These are phyloP conservation scores for Zaprionus ornatus DNA, from an alignment of 1,140 invertebrate genomes.

Conservation along the genomic window DNA sequence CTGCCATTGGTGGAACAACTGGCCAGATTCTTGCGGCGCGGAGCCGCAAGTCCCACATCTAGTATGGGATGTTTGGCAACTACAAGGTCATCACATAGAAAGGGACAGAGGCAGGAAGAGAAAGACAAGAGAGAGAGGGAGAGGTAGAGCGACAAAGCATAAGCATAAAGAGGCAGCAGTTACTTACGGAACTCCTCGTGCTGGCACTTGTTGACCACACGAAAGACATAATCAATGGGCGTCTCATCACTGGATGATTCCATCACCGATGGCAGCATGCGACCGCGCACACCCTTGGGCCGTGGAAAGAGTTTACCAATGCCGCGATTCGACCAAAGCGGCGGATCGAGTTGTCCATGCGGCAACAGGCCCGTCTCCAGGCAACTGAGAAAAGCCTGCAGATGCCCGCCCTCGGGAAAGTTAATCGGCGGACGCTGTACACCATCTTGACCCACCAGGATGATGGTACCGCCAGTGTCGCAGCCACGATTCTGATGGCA, in stretches of 20 bases:
- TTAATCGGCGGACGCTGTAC: slow-evolving; percentile 96
- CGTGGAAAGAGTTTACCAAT: slow-evolving; percentile 92
- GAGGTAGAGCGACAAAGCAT: neutral
- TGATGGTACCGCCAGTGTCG: slow-evolving; percentile 92
- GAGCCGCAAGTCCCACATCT: slow-evolving; percentile 76
- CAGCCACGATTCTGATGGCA: slow-evolving; percentile 93
- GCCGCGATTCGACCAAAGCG: slow-evolving; percentile 94
- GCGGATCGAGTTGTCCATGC: slow-evolving; percentile 95
- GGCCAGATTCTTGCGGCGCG: slow-evolving; percentile 74
- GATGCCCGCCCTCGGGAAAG: slow-evolving; percentile 95
- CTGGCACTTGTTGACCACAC: slow-evolving; percentile 91
- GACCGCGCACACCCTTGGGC: slow-evolving; percentile 87
- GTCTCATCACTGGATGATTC: slow-evolving; percentile 87
- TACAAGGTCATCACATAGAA: neutral
- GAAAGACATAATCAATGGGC: slow-evolving; percentile 94
- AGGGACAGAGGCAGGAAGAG: neutral
- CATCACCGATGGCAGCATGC: slow-evolving; percentile 85
- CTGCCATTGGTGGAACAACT: slow-evolving; percentile 83
- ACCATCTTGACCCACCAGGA: slow-evolving; percentile 97
- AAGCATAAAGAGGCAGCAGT: neutral
- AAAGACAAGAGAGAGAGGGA: neutral
- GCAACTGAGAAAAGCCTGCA: slow-evolving; percentile 95
- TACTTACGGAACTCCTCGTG: slow-evolving; percentile 89
- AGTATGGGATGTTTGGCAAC: slow-evolving; percentile 79
- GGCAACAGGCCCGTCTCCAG: slow-evolving; percentile 94